These are phyloP conservation scores for Latheticus oryzae DNA, from an alignment of 2,888 invertebrate species.

Conservation along the genomic window DNA sequence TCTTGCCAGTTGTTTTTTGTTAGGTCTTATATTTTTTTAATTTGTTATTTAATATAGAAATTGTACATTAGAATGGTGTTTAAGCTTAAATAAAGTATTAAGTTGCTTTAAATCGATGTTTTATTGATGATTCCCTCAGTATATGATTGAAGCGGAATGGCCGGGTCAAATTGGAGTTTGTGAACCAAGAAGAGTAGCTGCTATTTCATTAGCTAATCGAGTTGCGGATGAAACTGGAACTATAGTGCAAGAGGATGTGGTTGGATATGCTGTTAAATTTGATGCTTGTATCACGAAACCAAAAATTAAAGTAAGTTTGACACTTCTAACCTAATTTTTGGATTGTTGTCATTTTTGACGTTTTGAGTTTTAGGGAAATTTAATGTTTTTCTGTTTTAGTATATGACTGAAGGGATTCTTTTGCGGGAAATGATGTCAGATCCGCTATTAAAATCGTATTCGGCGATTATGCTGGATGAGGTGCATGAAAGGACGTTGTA, in stretches of 20 bases:
- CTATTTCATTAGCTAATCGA: slow-evolving; percentile 86
- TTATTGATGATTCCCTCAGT: slow-evolving; percentile 70
- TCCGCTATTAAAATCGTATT: slow-evolving; percentile 89
- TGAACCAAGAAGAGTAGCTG: slow-evolving; percentile 92
- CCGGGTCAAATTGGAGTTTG: slow-evolving; percentile 88
- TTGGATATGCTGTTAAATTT: slow-evolving; percentile 90
- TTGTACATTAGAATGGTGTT: slow-evolving; percentile 43
- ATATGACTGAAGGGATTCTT: slow-evolving; percentile 96
- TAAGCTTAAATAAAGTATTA: slow-evolving; percentile 43
- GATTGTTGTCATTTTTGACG: background rate
- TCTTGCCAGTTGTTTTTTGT: slow-evolving; percentile 22
- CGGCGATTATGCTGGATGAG: slow-evolving; percentile 91
- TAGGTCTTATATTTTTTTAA: slow-evolving; percentile 17
- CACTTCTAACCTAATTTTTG: slow-evolving; percentile 1
- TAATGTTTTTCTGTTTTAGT: too few species aligned
- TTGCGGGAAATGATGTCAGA: slow-evolving; percentile 95
- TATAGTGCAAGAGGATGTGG: slow-evolving; percentile 76
- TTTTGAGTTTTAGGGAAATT: too few species aligned
- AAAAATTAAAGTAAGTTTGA: slow-evolving; percentile 81
- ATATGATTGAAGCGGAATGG: slow-evolving; percentile 90
- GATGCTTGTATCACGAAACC: slow-evolving; percentile 73
- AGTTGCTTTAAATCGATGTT: slow-evolving; percentile 22
- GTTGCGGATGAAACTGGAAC: slow-evolving; percentile 90
- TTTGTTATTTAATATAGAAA: slow-evolving; percentile 21
- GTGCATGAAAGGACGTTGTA: slow-evolving; percentile 94